Evolutionary conservation across 2,888 invertebrate species (phyloP), one percentile per base, ranked within the genome.

Genomic region (Coenonympha arcania): DNA sequence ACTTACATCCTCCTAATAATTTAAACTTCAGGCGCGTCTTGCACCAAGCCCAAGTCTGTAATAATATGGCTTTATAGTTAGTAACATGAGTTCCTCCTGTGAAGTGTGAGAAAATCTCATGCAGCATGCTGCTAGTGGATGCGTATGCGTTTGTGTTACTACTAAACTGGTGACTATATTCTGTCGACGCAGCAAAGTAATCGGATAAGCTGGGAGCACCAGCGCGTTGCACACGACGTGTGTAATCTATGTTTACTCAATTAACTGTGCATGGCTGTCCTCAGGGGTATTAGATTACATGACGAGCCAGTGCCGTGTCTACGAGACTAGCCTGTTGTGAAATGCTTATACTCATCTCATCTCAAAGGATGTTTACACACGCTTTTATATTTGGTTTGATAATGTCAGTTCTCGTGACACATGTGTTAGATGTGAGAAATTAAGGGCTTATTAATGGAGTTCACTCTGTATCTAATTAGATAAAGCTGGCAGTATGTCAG

Each of bases 251-350:
- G 74, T 69, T 71, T 70, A 66, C 68, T 63, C 68, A 77, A 79
- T 76, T 76, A 79, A 67, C 67, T 66, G 70, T 71, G 63, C 65
- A 70, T 68, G 69, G 71, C 63, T 62, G 66, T 71, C 66, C 67
- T 75, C 75, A 78, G 76, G 61, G 63, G 65, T 82, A 79, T 82
- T 63, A 66, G 45, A 66, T 81, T 80, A 72, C 82, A 59, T 56
- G 66, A 68, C 68, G 62, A 64, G 62, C 62, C 61, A 65, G 62
- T 64, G 62, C 62, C 61, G 65, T 73, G 72, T 76, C 69, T 66
- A 54, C 61, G 60, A 65, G 65, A 66, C 65, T 57, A 61, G 63
- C 60, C 57, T 56, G 52, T 55, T 62, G 57, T 50, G 59, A 61
- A 65, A 60, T 60, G 62, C 64, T 64, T 64, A 65, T 60, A 61